These are phyloP conservation scores for Proisotoma minuta DNA, from an alignment of 2,888 invertebrate genomes.

Conservation along the genomic window DNA sequence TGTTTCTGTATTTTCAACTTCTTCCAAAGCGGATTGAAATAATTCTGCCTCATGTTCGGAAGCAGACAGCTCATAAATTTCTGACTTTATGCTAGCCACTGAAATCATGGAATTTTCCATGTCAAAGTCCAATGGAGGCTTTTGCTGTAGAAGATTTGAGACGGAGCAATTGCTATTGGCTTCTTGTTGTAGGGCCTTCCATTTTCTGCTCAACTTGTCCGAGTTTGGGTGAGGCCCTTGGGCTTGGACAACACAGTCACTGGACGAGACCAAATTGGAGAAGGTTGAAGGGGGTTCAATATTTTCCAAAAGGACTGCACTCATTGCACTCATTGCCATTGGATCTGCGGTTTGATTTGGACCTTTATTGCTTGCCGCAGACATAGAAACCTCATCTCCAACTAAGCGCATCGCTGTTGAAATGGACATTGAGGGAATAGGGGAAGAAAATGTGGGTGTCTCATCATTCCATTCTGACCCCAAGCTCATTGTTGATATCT, in stretches of 20 bases:
- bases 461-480: conserved; percentile 46
- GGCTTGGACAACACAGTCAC: conserved; percentile 26
- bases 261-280: conserved; percentile 34
- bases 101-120: conserved; percentile 46
- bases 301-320: conserved; percentile 27
- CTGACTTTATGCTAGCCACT: conserved; percentile 44
- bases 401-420: conserved; percentile 36
- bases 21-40: conserved; percentile 36
- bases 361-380: conserved; percentile 4
- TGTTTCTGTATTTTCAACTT: conserved; percentile 15
- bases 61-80: conserved; percentile 35
- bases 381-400: conserved; percentile 22
- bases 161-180: conserved; percentile 28
- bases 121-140: conserved; percentile 40
- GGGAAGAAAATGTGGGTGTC: conserved; percentile 40
- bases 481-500: conserved; percentile 36
- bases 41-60: too few relatives aligned
- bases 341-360: not conserved
- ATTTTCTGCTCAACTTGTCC: conserved; percentile 29
- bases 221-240: conserved; percentile 18
- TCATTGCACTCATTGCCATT: conserved; percentile 11
- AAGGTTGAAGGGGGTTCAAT: conserved; percentile 40
- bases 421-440: conserved; percentile 42
- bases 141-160: conserved; percentile 38
- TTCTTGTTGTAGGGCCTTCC: conserved; percentile 26